Evolutionary conservation across 2,113 vertebrate genomes (phyloP).

Genomic region (Scortum barcoo): DNA sequence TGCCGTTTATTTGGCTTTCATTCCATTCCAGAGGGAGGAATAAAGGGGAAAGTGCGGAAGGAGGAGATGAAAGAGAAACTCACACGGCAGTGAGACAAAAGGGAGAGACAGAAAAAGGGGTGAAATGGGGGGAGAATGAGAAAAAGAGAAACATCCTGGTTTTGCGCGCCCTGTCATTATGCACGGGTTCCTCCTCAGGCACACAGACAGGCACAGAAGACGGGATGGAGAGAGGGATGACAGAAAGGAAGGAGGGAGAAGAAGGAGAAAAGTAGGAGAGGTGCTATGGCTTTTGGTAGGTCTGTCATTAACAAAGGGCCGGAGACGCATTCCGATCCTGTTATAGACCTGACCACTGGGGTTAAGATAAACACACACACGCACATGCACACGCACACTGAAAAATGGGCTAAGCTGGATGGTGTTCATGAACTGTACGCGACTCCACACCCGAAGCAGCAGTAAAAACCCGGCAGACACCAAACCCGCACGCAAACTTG

Average conservation of each 20-base stretch:
- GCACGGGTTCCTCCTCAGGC: conserved; percentile 60
- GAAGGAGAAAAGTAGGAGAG: conserved; percentile 71
- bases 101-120: conserved; percentile 43
- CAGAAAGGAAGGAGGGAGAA: conserved; percentile 49
- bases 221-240: conserved; percentile 61
- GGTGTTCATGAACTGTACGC: conserved; percentile 66
- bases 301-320: conserved; percentile 86
- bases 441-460: conserved; percentile 63
- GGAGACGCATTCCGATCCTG: conserved; percentile 82
- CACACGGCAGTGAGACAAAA: conserved; percentile 62
- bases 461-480: conserved; percentile 52
- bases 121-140: conserved; percentile 51
- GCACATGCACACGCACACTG: conserved; percentile 32
- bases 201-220: conserved; percentile 50
- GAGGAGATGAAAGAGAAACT: conserved; percentile 62
- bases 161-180: conserved; percentile 76
- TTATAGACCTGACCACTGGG: conserved; percentile 83
- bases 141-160: conserved; percentile 76
- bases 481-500: conserved; percentile 34
- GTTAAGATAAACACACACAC: conserved; percentile 71
- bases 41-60: conserved; percentile 15
- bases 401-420: conserved; percentile 52
- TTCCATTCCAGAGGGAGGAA: conserved; percentile 46
- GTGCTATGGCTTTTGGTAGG: conserved; percentile 83
- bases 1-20: conserved; percentile 73